Percentiles rank a stretch among this genome's conserved stretches.
phyloP scores from a whole-genome alignment of 1,140 invertebrate genomes.

The Piezodorus guildinii region DNA sequence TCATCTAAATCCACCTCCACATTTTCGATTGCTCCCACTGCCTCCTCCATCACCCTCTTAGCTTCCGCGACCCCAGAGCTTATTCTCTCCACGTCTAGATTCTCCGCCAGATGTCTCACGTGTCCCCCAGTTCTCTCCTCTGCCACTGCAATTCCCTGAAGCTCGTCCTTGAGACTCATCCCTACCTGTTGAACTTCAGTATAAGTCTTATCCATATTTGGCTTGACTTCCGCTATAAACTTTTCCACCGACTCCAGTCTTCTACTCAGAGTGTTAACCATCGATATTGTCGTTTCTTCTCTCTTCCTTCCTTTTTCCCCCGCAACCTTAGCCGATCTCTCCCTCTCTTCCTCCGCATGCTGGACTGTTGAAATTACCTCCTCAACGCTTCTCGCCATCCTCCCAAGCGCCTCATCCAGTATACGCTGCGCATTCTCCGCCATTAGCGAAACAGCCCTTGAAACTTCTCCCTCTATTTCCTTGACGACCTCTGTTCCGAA shows the following conservation, averaged over 20 bases:
- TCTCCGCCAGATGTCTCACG: not conserved
- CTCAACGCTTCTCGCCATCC: not conserved
- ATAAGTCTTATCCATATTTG: not conserved
- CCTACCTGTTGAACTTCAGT: not conserved
- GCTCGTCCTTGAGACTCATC: not conserved
- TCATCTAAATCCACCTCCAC: not conserved
- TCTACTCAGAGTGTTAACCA: not conserved
- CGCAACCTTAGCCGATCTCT: not conserved
- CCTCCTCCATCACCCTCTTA: not conserved
- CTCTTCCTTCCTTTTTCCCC: not conserved
- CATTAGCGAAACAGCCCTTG: not conserved
- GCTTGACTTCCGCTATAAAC: not conserved
- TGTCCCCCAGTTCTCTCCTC: not conserved
- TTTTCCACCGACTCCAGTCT: not conserved
- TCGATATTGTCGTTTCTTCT: not conserved
- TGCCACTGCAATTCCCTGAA: not conserved
- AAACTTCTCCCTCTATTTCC: not conserved
- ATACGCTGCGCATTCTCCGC: not conserved
- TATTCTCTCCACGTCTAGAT: not conserved
- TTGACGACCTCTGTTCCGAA: no score
- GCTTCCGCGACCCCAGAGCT: not conserved
- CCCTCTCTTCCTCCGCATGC: not conserved
- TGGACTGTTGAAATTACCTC: not conserved
- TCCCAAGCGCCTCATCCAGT: not conserved
- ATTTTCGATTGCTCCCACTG: not conserved